Percentiles rank a stretch among this genome's conserved stretches.
Conservation (phyloP, 2,797 vertebrate genomes). For the Helicolenus hilgendorfi region DNA sequence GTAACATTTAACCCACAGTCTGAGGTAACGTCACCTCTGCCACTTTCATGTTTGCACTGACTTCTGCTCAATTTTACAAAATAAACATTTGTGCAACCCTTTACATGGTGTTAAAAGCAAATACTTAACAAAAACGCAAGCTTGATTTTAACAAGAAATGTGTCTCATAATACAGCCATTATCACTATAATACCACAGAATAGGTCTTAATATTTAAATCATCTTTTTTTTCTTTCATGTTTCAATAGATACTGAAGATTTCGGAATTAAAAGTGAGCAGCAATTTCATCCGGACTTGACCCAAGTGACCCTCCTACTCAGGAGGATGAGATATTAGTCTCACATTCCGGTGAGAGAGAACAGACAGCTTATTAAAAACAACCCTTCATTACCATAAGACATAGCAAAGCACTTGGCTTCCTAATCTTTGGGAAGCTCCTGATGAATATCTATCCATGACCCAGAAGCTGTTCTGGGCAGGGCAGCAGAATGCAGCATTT, state of each 20-base stretch:
- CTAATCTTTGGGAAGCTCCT: conserved; percentile 81
- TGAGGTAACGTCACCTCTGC: background rate
- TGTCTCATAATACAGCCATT: conserved; percentile 46
- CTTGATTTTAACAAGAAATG: conserved; percentile 28
- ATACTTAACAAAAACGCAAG: conserved; percentile 13
- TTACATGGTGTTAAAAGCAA: conserved; percentile 13
- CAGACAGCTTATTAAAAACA: conserved; percentile 87
- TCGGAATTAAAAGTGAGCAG: conserved; percentile 85
- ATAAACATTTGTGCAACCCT: conserved; percentile 6
- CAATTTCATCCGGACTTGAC: conserved; percentile 88
- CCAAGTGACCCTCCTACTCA: conserved; percentile 76
- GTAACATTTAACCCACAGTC: conserved; percentile 44
- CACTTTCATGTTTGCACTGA: conserved; percentile 22
- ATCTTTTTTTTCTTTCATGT: conserved; percentile 53
- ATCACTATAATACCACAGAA: conserved; percentile 40
- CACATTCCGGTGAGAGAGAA: conserved; percentile 71
- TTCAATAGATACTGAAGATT: conserved; percentile 83
- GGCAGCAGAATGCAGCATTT: conserved; percentile 29
- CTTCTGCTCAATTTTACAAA: conserved; percentile 7
- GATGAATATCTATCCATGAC: conserved; percentile 79
- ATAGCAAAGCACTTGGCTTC: conserved; percentile 83
- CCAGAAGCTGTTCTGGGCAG: conserved; percentile 55
- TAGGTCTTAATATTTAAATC: conserved; percentile 62
- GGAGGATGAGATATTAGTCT: conserved; percentile 84
- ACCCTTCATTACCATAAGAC: conserved; percentile 88